Conservation (phyloP, 2,113 vertebrate genomes). For the Pyrgilauda ruficollis region DNA sequence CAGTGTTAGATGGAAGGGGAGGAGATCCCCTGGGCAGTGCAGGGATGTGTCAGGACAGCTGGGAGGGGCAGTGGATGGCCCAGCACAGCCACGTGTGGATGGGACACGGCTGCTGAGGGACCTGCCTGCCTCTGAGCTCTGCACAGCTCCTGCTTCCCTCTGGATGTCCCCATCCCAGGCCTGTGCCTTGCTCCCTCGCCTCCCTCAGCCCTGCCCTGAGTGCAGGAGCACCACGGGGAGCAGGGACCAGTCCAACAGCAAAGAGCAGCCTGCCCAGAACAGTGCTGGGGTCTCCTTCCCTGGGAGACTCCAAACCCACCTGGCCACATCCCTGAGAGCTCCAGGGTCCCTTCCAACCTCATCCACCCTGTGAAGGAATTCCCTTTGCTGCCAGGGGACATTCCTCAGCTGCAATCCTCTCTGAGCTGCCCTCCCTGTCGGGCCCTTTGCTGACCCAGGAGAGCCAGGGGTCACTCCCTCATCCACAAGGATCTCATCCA, state of each 20-base stretch:
- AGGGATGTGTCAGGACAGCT: neutral
- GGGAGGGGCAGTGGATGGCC: neutral
- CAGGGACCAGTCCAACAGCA: accelerated
- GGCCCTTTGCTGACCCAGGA: accelerated
- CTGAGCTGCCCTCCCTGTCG: accelerated
- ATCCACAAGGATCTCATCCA: accelerated
- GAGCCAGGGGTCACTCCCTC: accelerated
- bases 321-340: neutral
- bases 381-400: neutral
- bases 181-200: accelerated
- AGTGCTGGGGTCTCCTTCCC: neutral
- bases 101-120: neutral
- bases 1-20: neutral
- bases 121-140: accelerated
- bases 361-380: neutral
- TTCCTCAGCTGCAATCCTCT: accelerated
- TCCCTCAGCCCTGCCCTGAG: neutral
- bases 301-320: neutral
- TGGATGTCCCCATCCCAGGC: neutral
- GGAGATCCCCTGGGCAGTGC: neutral
- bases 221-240: neutral
- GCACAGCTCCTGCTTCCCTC: neutral
- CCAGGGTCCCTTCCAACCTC: neutral
- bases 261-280: neutral
- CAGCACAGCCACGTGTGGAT: accelerated